Conservation (phyloP, 2,113 vertebrate species). For the Coryphaenoides rupestris region DNA sequence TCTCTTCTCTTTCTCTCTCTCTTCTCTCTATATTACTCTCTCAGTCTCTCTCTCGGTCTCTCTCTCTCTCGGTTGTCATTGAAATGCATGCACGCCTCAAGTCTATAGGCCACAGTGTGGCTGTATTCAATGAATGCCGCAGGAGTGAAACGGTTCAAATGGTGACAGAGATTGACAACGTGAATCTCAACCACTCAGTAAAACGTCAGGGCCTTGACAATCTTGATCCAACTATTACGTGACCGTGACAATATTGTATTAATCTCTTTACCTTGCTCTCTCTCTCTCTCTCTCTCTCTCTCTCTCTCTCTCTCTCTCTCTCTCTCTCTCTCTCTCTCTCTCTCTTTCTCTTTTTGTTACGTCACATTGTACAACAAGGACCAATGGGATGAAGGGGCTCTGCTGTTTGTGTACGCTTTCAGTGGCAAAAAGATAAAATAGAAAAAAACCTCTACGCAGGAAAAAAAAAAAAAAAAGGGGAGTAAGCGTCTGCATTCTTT, state of each 20-base stretch:
- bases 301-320: constrained; percentile 26
- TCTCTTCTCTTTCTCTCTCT: too few relatives aligned
- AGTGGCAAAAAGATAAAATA: constrained; percentile 51
- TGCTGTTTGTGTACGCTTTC: constrained; percentile 54
- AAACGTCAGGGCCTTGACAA: constrained; percentile 67
- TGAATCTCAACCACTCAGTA: constrained; percentile 25
- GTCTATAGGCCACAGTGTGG: not conserved
- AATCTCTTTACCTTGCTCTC: constrained; percentile 14
- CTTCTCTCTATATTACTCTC: too few relatives aligned
- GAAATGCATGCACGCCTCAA: constrained; percentile 31
- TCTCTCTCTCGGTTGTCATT: constrained; percentile 3
- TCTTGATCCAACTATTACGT: constrained; percentile 45
- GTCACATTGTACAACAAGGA: constrained; percentile 37
- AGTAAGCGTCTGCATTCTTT: too few relatives aligned
- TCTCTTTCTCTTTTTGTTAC: too few relatives aligned
- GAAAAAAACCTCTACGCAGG: too few relatives aligned
- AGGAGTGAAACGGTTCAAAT: constrained; percentile 28
- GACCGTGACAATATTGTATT: constrained; percentile 17
- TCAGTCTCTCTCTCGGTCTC: not conserved
- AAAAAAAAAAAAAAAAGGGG: not conserved
- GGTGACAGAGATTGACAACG: constrained; percentile 36
- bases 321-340: too few relatives aligned
- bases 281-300: too few relatives aligned
- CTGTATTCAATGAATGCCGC: constrained; percentile 20
- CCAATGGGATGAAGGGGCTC: constrained; percentile 68